phyloP scores from a whole-genome alignment of 2,888 invertebrate genomes.

The Amiota mariae region DNA sequence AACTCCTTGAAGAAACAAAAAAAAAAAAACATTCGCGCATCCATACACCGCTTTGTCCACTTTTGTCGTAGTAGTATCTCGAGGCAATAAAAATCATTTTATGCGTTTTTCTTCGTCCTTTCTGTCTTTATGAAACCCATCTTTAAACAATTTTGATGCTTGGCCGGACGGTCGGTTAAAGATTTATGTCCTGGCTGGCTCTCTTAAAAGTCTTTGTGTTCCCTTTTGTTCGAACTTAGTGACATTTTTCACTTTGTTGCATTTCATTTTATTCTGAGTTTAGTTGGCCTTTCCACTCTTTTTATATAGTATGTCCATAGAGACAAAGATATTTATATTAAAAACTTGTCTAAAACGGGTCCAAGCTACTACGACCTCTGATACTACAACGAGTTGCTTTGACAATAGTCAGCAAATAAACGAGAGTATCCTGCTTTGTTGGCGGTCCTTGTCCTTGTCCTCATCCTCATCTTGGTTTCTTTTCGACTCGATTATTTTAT shows the following conservation, averaged over 20 bases:
- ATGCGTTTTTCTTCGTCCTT: constrained; percentile 51
- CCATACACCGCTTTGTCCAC: background rate
- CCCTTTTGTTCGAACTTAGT: constrained; percentile 38
- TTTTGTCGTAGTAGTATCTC: constrained; percentile 32
- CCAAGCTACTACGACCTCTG: background rate
- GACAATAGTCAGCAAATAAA: constrained; percentile 64
- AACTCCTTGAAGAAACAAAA: constrained; percentile 21
- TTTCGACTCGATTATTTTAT: constrained; percentile 35
- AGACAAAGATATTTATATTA: constrained; percentile 15
- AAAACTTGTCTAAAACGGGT: constrained; percentile 25
- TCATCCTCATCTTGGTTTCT: background rate
- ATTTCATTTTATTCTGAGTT: constrained; percentile 7
- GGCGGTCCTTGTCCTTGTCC: background rate
- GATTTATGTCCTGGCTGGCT: constrained; percentile 46
- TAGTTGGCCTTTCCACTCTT: constrained; percentile 31
- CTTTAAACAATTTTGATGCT: constrained; percentile 33
- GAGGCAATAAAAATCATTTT: constrained; percentile 52
- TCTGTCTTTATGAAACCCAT: constrained; percentile 4
- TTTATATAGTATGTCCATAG: constrained; percentile 29
- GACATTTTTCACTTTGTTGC: constrained; percentile 40
- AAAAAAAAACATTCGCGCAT: constrained; percentile 18
- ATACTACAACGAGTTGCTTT: background rate
- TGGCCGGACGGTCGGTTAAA: constrained; percentile 18
- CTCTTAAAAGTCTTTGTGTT: background rate
- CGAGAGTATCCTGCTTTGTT: constrained; percentile 12